Conservation (phyloP, 2,113 vertebrate genomes). For the Ceuthmochares aereus region DNA sequence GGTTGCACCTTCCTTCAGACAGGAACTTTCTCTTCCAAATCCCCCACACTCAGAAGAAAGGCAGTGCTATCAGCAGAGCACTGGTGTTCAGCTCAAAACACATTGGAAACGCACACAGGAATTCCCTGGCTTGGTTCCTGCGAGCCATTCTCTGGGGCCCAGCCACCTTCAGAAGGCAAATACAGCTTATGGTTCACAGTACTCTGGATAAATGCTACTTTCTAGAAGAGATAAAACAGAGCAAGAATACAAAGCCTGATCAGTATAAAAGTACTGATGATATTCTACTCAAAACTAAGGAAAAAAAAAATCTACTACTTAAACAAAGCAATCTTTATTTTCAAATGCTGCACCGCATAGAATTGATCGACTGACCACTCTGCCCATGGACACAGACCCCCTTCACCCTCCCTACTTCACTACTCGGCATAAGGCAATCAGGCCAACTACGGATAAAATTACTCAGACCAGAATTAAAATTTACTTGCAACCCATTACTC, state of each 20-base stretch:
- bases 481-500: neutral
- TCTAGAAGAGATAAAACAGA: neutral
- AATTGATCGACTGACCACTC: neutral
- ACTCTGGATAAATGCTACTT: neutral
- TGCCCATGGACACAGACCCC: neutral
- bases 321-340: conserved; percentile 44
- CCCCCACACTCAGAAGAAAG: neutral
- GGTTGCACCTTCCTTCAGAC: neutral
- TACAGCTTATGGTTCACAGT: neutral
- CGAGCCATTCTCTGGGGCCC: neutral
- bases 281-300: neutral
- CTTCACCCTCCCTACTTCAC: neutral
- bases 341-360: neutral
- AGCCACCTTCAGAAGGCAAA: neutral
- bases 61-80: neutral
- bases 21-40: neutral
- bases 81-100: neutral
- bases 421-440: neutral
- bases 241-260: neutral
- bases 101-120: neutral
- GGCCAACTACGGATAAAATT: neutral
- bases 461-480: neutral
- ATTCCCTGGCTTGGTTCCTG: neutral
- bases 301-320: neutral
- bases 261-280: neutral